Base-by-base conservation (phyloP, 2,113 vertebrate genomes). In the Antennarius striatus region DNA sequence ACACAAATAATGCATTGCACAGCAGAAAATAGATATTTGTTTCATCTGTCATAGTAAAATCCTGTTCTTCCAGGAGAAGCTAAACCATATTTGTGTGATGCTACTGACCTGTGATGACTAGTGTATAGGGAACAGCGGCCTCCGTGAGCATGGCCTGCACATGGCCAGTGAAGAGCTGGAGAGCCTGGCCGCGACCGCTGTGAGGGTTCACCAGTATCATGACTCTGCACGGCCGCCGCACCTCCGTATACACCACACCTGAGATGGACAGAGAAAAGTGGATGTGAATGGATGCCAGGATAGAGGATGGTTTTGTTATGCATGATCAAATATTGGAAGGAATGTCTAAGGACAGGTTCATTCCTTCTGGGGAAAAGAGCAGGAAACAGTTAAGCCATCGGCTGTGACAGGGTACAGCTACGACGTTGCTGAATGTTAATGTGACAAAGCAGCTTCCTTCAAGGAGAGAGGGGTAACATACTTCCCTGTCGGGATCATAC, bases 121-220 rank as follows among this genome's bases (percentile, higher is more conserved):
- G 88, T 0, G 77, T 91, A 86, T 93, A 93, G 48, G 87, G 86
- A n/a, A 94, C 67, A 0, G 87, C 86, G 0, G 94, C 95, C 84
- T 95, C 93, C 0, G 59, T 92, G 71, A 97, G 91, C 90, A 94
- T 94, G 29, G 89, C 91, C 89, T 94, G 91, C 15, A 97, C 79
- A 13, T 91, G 92, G 14, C 84, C 89, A 0, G 80, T 84, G 55
- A 95, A 97, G 50, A 94, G 93, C 72, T 90, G 83, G 40, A 94
- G 78, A 0, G 92, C 95, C 63, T 93, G 93, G 53, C 95, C 95
- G 0, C 91, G 92, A 40, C 95, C 95, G 0, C 94, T 91, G 15
- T 85, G 85, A 49, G 95, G 95, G 86, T 97, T 97, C 71, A 97
- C 86, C 77, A 97, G 85, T 36, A 97, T 86, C 91, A 97, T 91